Evolutionary conservation across 2,888 invertebrate genomes (phyloP).

Genomic region (Leucophora obtusa): DNA sequence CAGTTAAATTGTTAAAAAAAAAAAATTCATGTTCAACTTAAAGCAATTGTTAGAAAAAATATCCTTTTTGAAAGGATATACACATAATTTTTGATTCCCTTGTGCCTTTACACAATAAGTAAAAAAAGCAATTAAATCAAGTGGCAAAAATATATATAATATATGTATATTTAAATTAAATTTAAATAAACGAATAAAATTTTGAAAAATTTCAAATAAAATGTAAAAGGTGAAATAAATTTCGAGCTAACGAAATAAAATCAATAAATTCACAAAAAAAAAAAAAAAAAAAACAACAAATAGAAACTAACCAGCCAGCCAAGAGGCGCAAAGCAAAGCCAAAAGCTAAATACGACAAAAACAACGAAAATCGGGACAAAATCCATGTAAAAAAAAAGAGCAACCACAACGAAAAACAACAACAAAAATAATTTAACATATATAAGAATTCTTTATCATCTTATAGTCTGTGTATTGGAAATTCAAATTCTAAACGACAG

Average conservation of each 20-base stretch:
- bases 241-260: constrained; percentile 60
- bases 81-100: constrained; percentile 58
- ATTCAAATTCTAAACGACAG: neutral
- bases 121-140: constrained; percentile 54
- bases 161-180: constrained; percentile 19
- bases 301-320: constrained; percentile 59
- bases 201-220: constrained; percentile 28
- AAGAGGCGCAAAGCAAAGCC: constrained; percentile 61
- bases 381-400: constrained; percentile 47
- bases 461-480: constrained; percentile 8
- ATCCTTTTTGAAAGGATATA: constrained; percentile 57
- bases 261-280: constrained; percentile 65
- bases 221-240: constrained; percentile 44
- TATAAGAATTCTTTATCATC: constrained; percentile 36
- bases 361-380: constrained; percentile 66
- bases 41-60: constrained; percentile 49
- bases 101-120: constrained; percentile 58
- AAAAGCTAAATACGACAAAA: constrained; percentile 60
- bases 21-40: constrained; percentile 20
- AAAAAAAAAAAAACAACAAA: constrained; percentile 33
- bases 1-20: constrained; percentile 27
- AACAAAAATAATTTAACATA: constrained; percentile 39
- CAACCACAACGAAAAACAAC: constrained; percentile 54
- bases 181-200: neutral
- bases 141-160: constrained; percentile 22